A percentile compares a stretch with the other conserved stretches of the same genome.
phyloP scores from a whole-genome alignment of 1,140 invertebrate species.

The Zaprionus kolodkinae region DNA sequence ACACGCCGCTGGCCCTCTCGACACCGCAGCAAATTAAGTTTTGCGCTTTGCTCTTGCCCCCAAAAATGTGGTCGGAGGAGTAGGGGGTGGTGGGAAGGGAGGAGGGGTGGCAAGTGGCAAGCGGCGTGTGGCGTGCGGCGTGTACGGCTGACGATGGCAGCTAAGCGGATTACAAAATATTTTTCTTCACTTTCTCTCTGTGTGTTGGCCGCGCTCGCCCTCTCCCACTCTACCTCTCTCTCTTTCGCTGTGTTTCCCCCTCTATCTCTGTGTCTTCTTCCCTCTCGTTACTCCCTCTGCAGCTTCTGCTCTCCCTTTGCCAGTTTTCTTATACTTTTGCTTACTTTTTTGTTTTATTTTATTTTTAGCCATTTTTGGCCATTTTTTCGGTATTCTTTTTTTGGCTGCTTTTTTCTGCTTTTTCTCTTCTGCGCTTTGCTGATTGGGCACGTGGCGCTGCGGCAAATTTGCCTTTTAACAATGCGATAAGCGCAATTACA shows the following conservation, averaged over 20 bases:
- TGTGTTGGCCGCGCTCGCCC: background rate
- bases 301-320: slow-evolving; percentile 29
- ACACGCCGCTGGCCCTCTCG: slow-evolving; percentile 5
- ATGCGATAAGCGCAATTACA: slow-evolving; percentile 75
- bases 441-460: slow-evolving; percentile 52
- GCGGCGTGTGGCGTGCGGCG: slow-evolving; percentile 40
- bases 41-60: slow-evolving; percentile 53
- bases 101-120: slow-evolving; percentile 42
- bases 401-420: slow-evolving; percentile 21
- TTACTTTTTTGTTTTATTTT: slow-evolving; percentile 7
- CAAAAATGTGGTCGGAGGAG: slow-evolving; percentile 25
- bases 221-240: background rate
- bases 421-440: slow-evolving; percentile 24
- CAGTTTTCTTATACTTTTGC: slow-evolving; percentile 30
- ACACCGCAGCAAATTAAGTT: slow-evolving; percentile 76
- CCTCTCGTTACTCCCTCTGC: no score
- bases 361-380: slow-evolving; percentile 16
- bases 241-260: background rate
- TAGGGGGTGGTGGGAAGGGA: no score
- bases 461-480: slow-evolving; percentile 74
- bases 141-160: slow-evolving; percentile 55
- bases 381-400: background rate
- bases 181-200: slow-evolving; percentile 18
- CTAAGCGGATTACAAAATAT: slow-evolving; percentile 75
- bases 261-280: background rate